A percentile compares a stretch with the other conserved stretches of the same genome.
These are phyloP conservation scores for Bombus pascuorum DNA, from an alignment of 1,140 invertebrate species.

Conservation along the genomic window DNA sequence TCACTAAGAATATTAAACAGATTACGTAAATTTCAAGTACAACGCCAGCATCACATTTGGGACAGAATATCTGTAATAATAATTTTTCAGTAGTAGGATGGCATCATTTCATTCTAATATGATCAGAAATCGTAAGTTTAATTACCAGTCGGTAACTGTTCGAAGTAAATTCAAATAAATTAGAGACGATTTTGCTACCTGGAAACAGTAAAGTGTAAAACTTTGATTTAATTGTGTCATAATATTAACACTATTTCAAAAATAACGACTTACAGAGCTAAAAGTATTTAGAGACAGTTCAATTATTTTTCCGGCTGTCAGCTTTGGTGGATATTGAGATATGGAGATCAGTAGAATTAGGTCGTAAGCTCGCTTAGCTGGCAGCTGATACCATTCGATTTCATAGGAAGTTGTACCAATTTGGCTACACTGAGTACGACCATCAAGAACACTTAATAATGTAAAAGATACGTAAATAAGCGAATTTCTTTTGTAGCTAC, in stretches of 20 bases:
- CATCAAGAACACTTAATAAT: neutral
- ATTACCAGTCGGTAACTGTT: conserved; percentile 26
- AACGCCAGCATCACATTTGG: too few species aligned
- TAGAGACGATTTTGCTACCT: conserved; percentile 56
- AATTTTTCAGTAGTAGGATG: too few species aligned
- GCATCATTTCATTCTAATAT: too few species aligned
- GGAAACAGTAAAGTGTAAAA: neutral
- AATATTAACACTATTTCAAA: neutral
- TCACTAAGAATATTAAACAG: neutral
- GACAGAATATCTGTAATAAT: too few species aligned
- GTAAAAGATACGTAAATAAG: neutral
- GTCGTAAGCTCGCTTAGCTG: conserved; percentile 13
- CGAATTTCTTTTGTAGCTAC: conserved; percentile 39
- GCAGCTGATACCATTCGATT: conserved; percentile 54
- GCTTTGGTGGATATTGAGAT: conserved; percentile 55
- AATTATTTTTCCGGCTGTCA: conserved; percentile 58
- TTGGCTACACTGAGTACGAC: conserved; percentile 38
- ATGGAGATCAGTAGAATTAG: conserved; percentile 46
- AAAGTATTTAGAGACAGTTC: conserved; percentile 55
- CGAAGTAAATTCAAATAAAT: conserved; percentile 63
- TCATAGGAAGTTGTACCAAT: conserved; percentile 40
- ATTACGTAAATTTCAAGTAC: neutral
- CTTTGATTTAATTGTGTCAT: neutral
- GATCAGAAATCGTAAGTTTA: too few species aligned
- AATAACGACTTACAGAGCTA: conserved; percentile 35